A percentile compares a stretch with the other conserved stretches of the same genome.
phyloP scores from a whole-genome alignment of 2,113 vertebrate species.

The Embiotoca jacksoni region DNA sequence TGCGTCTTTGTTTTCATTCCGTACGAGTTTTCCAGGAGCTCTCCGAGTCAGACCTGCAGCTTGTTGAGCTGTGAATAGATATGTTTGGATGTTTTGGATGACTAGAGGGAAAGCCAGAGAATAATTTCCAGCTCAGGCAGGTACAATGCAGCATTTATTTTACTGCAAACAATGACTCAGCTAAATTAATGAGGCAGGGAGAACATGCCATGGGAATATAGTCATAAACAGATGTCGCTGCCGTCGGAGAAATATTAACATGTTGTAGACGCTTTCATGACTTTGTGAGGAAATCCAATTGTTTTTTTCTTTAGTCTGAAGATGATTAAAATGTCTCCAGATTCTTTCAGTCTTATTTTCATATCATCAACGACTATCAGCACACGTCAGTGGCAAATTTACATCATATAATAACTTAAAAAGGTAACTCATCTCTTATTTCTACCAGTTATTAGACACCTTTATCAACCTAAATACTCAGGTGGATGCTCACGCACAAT shows the following conservation, averaged over 20 bases:
- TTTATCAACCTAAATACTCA: constrained; percentile 1
- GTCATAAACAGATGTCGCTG: neutral
- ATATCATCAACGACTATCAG: neutral
- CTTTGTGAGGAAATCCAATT: neutral
- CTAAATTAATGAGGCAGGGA: constrained; percentile 29
- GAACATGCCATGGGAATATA: neutral
- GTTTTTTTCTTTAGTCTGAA: neutral
- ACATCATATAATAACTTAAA: neutral
- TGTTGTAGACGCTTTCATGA: neutral
- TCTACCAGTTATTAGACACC: neutral
- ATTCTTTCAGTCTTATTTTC: neutral
- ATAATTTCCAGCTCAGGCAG: constrained; percentile 43
- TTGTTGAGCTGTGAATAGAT: neutral
- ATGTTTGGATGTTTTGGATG: constrained; percentile 25
- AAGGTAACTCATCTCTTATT: neutral
- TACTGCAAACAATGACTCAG: constrained; percentile 22
- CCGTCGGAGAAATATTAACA: neutral
- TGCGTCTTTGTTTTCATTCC: constrained; percentile 2
- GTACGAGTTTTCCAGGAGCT: neutral
- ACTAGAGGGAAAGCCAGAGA: neutral
- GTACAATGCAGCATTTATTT: constrained; percentile 25
- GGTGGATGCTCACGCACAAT: neutral
- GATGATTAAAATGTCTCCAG: neutral
- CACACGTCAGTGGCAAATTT: neutral
- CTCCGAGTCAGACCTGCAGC: constrained; percentile 4